phyloP scores from a whole-genome alignment of 1,140 invertebrate species.

The Agrypnia vestita region DNA sequence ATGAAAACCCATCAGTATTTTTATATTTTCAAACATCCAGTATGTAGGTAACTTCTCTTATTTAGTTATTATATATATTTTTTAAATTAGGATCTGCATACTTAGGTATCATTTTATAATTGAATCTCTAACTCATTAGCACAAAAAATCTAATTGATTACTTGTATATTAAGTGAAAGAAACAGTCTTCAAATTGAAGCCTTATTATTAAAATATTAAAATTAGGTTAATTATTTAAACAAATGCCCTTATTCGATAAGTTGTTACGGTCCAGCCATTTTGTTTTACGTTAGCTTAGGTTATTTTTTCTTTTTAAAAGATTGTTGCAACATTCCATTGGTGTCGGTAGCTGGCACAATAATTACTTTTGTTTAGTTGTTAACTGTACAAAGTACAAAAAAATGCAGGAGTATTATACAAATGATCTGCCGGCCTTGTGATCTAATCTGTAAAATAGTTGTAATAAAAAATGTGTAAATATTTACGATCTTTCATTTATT shows the following conservation, averaged over 20 bases:
- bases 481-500: neutral
- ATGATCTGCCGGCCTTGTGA: constrained; percentile 21
- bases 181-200: too few relatives aligned
- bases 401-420: constrained; percentile 25
- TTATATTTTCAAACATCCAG: too few relatives aligned
- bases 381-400: constrained; percentile 37
- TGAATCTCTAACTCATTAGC: too few relatives aligned
- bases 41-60: too few relatives aligned
- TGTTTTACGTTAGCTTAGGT: constrained; percentile 17
- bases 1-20: too few relatives aligned
- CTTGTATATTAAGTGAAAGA: too few relatives aligned
- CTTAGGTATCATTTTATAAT: too few relatives aligned
- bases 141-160: too few relatives aligned
- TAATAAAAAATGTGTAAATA: constrained; percentile 12
- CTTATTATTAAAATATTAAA: too few relatives aligned
- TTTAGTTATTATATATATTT: too few relatives aligned
- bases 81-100: too few relatives aligned
- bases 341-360: constrained; percentile 19
- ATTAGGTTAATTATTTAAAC: neutral
- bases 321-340: constrained; percentile 29
- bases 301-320: constrained; percentile 9
- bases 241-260: constrained; percentile 2
- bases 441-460: constrained; percentile 12
- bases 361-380: constrained; percentile 12
- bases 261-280: constrained; percentile 32